These are phyloP conservation scores for Eulemur rubriventer DNA, from an alignment of 2,797 vertebrate species.

Conservation along the genomic window DNA sequence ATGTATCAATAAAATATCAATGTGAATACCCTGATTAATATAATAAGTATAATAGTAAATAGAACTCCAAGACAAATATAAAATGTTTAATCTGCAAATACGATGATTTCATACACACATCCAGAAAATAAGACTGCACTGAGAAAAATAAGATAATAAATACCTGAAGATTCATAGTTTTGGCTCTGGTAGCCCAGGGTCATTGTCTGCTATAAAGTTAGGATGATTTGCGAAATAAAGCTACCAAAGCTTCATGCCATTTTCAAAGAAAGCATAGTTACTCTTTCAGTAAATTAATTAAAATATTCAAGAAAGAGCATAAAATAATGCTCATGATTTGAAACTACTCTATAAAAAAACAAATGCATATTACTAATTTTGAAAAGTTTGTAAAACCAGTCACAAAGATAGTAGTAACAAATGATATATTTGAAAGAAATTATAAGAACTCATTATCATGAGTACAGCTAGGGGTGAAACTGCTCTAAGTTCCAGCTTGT, in stretches of 20 bases:
- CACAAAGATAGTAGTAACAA: not conserved
- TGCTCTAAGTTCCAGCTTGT: not conserved
- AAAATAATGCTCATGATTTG: not conserved
- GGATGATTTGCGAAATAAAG: not conserved
- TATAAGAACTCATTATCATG: not conserved
- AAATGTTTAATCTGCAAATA: not conserved
- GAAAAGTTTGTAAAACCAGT: not conserved
- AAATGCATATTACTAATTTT: not conserved
- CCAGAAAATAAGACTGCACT: not conserved
- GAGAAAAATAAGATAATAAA: not conserved
- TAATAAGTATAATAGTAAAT: not conserved
- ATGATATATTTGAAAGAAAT: not conserved
- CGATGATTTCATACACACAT: not conserved
- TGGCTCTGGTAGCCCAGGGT: not conserved
- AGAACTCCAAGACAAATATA: not conserved
- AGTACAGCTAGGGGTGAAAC: not conserved
- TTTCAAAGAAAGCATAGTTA: not conserved
- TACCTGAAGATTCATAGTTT: not conserved
- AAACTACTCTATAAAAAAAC: not conserved
- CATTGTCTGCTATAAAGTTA: not conserved
- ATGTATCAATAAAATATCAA: not conserved
- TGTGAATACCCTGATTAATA: not conserved
- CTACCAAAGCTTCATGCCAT: not conserved
- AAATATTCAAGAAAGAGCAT: not conserved
- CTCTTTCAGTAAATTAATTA: not conserved